These are phyloP conservation scores for Colossoma macropomum DNA, from an alignment of 2,113 vertebrate genomes.

Conservation along the genomic window DNA sequence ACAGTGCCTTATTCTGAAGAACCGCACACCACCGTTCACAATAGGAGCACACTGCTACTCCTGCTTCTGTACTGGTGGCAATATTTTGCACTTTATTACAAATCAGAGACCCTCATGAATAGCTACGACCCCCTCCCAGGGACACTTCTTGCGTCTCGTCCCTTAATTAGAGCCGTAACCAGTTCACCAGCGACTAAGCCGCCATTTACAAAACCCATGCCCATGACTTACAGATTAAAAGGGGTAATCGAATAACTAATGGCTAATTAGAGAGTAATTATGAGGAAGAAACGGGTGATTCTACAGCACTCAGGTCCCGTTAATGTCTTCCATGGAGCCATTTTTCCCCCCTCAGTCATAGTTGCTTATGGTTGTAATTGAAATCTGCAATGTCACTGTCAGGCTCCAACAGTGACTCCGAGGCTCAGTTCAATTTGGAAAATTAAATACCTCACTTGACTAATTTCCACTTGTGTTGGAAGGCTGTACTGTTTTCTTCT, in stretches of 20 bases:
- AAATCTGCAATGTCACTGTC: constrained; percentile 78
- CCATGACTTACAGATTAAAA: constrained; percentile 81
- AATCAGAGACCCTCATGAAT: constrained; percentile 75
- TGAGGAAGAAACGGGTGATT: constrained; percentile 74
- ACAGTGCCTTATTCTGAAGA: constrained; percentile 45
- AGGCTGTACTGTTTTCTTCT: neutral
- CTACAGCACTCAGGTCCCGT: constrained; percentile 71
- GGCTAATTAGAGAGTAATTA: constrained; percentile 83
- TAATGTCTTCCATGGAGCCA: constrained; percentile 64
- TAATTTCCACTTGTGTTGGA: neutral
- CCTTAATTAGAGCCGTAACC: constrained; percentile 74
- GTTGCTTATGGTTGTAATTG: constrained; percentile 74
- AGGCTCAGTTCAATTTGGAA: constrained; percentile 42
- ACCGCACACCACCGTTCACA: neutral
- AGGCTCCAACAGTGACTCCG: constrained; percentile 58
- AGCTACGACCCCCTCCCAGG: constrained; percentile 65
- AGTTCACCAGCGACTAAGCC: constrained; percentile 74
- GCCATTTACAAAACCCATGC: constrained; percentile 71
- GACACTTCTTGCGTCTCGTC: constrained; percentile 40
- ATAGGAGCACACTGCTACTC: neutral
- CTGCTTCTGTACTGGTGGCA: constrained; percentile 54
- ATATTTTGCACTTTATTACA: constrained; percentile 69
- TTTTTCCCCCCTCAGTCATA: constrained; percentile 72
- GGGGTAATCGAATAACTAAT: constrained; percentile 83
- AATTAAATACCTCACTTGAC: constrained; percentile 30